Percentiles rank a stretch among this genome's conserved stretches.
phyloP scores from a whole-genome alignment of 1,140 invertebrate species.

The Cardiocondyla obscurior region DNA sequence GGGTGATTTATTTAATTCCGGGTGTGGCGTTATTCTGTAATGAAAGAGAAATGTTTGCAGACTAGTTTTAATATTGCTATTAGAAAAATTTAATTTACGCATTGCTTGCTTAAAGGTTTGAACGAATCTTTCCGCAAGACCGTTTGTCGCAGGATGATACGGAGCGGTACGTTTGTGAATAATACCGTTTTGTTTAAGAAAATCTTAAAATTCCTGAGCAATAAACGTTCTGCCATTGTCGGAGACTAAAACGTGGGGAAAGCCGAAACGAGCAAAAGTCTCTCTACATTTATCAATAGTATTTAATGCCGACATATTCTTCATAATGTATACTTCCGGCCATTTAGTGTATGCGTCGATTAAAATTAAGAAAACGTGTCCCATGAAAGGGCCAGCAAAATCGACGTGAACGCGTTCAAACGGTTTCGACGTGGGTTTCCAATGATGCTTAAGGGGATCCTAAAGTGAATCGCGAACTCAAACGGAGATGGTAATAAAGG shows the following conservation, averaged over 20 bases:
- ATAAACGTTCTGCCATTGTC: background rate
- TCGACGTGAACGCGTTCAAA: slow-evolving; percentile 81
- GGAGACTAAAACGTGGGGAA: background rate
- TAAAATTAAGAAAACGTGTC: slow-evolving; percentile 76
- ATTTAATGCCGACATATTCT: background rate
- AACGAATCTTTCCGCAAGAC: background rate
- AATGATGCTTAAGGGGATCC: slow-evolving; percentile 33
- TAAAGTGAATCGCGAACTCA: no score
- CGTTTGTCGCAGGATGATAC: background rate
- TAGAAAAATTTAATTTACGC: background rate
- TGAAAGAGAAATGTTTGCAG: background rate
- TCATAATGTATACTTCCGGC: background rate
- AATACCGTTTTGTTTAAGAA: background rate
- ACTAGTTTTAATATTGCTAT: background rate
- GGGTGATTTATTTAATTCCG: background rate
- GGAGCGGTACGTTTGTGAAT: background rate
- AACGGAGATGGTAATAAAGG: no score
- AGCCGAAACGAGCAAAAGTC: background rate
- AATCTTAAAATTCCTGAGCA: background rate
- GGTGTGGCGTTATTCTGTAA: background rate
- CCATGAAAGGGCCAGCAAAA: slow-evolving; percentile 80
- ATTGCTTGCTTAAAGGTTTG: background rate
- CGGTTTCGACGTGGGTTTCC: background rate
- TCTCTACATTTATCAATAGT: background rate
- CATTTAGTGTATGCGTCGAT: slow-evolving; percentile 74